Base-by-base conservation (phyloP, 2,797 vertebrate species). In the Babyrousa celebensis region DNA sequence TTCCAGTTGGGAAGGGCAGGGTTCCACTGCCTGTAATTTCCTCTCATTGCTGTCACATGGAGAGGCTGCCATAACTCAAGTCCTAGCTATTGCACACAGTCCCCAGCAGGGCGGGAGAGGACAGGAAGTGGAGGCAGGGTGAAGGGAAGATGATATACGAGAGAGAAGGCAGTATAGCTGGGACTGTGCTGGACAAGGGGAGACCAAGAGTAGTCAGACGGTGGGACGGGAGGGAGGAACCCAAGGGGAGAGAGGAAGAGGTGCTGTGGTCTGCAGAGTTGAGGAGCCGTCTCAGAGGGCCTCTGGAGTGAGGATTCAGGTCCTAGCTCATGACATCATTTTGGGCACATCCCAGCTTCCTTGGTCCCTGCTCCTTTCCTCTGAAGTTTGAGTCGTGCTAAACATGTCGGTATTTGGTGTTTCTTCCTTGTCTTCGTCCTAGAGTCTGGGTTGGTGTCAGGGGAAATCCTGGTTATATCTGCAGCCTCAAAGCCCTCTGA, bases 301-400 rank as follows among this genome's bases (percentile, higher is more conserved):
- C 6, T 3, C 12, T 56, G 32, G 54, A 43, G 17, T 29, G 14
- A 84, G 68, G 54, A 54, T 65, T 85, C 36, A 2, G 3, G 65
- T 92, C 89, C 29, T 95, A 62, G 79, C 6, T 67, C 16, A 21
- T 86, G 32, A 16, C 4, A 12, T 83, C 36, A 79, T 79, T 75
- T 95, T 25, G 89, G 71, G 60, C 68, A 93, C 79, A 70, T 89
- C 68, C 52, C 25, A 63, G 77, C 27, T 79, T 20, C 15, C 15
- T 32, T 52, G 54, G 87, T n/a, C 25, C 15, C 15, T 79, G 10
- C 58, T 67, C 25, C 27, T 15, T 5, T 74, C 77, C 77, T 75
- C 65, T 97, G 79, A 96, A 92, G 78, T 88, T 72, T 80, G 93
- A 85, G 63, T 52, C 29, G 27, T 23, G 25, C 70, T 82, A 29